Percentiles rank a stretch among this genome's conserved stretches.
Conservation (phyloP, 2,888 invertebrate genomes). For the Caenorhabditis sp. region DNA sequence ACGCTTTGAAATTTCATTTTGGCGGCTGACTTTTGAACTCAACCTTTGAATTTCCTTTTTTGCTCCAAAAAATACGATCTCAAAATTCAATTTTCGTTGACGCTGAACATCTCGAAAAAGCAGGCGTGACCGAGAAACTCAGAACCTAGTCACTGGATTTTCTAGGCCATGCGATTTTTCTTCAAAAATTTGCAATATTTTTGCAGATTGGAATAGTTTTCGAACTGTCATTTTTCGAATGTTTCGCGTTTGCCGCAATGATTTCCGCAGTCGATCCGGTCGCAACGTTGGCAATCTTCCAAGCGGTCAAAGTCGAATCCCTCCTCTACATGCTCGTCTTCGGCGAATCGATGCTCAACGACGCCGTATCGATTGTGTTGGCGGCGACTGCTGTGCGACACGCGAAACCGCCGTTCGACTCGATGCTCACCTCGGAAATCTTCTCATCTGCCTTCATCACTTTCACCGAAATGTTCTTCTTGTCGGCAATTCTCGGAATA, state of each 20-base stretch:
- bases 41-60: no score
- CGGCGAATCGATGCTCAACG: constrained; percentile 93
- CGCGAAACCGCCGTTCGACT: constrained; percentile 40
- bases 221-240: constrained; percentile 89
- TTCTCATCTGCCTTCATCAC: constrained; percentile 77
- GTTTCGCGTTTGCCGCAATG: constrained; percentile 96
- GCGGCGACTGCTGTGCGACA: constrained; percentile 77
- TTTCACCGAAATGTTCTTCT: constrained; percentile 97
- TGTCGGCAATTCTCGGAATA: constrained; percentile 94
- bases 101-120: no score
- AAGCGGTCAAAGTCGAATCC: constrained; percentile 83
- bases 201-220: constrained; percentile 79
- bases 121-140: no score
- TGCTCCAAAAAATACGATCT: no score
- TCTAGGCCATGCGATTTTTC: background rate
- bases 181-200: background rate
- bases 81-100: no score
- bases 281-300: constrained; percentile 97
- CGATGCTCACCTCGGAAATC: constrained; percentile 69
- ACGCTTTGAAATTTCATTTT: no score
- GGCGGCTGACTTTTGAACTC: no score
- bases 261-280: constrained; percentile 99
- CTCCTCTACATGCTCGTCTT: constrained; percentile 99
- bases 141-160: background rate
- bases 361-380: constrained; percentile 96